phyloP scores from a whole-genome alignment of 2,888 invertebrate genomes.

The Cephus sareptanus region DNA sequence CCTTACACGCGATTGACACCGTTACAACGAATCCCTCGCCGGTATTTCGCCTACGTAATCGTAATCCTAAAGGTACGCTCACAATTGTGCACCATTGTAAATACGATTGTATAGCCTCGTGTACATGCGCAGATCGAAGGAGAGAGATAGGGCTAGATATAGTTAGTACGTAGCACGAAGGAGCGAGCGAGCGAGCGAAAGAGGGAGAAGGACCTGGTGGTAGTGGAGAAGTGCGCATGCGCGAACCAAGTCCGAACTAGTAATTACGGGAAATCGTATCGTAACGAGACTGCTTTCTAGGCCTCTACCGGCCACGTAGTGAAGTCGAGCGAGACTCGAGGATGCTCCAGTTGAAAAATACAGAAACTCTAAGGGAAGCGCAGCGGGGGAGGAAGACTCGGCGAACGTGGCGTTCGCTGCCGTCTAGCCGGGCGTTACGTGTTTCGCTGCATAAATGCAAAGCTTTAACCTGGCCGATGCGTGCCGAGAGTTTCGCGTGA shows the following conservation, averaged over 20 bases:
- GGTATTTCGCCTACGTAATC: slow-evolving; percentile 2
- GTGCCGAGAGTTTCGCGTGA: background rate
- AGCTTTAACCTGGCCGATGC: background rate
- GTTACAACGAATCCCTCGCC: slow-evolving; percentile 4
- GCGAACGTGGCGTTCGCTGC: background rate
- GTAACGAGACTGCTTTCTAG: background rate
- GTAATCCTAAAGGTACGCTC: slow-evolving; percentile 8
- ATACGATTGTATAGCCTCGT: slow-evolving; percentile 44
- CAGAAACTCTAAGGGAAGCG: background rate
- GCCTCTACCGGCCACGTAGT: too few relatives aligned
- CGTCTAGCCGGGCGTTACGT: background rate
- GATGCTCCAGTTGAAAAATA: background rate
- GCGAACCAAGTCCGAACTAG: background rate
- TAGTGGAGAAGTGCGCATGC: slow-evolving; percentile 2
- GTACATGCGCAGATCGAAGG: slow-evolving; percentile 8
- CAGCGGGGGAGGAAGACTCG: background rate
- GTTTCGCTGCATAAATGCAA: background rate
- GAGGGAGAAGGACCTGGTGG: background rate
- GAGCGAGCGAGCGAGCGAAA: slow-evolving; percentile 11
- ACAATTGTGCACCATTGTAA: slow-evolving; percentile 46
- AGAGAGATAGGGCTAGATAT: background rate
- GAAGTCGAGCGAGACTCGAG: background rate
- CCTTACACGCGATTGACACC: background rate
- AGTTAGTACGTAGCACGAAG: slow-evolving; percentile 8
- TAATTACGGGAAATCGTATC: background rate